Conservation (phyloP, 2,888 invertebrate genomes). For the Megalurothrips usitatus region DNA sequence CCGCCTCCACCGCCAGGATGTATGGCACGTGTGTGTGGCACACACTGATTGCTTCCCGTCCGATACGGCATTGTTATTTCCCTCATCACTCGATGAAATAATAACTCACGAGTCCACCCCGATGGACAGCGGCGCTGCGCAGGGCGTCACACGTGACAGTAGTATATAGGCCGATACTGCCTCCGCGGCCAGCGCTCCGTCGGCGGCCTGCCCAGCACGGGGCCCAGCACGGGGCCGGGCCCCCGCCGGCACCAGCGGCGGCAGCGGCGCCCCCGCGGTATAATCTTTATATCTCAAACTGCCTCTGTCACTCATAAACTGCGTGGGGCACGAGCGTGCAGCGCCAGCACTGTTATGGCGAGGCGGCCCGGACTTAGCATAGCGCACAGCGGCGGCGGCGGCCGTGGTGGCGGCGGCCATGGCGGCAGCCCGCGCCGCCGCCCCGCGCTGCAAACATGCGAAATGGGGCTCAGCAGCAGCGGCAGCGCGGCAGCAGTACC, state of each 20-base stretch:
- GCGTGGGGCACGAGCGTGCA: background rate
- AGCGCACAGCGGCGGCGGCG: too few species aligned
- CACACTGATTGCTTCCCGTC: conserved; percentile 2
- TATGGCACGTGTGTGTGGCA: background rate
- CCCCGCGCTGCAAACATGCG: too few species aligned
- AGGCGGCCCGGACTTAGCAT: too few species aligned
- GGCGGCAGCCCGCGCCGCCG: too few species aligned
- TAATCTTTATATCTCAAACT: conserved; percentile 11
- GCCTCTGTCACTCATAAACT: conserved; percentile 11
- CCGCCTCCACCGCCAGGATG: background rate
- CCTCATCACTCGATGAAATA: conserved; percentile 19
- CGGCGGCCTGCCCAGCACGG: too few species aligned
- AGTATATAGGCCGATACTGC: too few species aligned
- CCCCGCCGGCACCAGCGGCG: background rate
- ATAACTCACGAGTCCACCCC: background rate
- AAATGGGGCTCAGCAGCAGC: too few species aligned
- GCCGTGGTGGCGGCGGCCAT: too few species aligned
- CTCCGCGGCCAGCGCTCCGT: too few species aligned
- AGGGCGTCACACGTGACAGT: background rate
- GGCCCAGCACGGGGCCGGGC: too few species aligned
- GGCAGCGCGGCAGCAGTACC: too few species aligned
- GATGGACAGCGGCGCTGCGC: background rate
- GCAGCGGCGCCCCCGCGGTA: background rate
- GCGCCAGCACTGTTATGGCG: background rate
- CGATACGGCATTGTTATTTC: background rate